phyloP scores from a whole-genome alignment of 2,113 vertebrate genomes.

The Arizona elegans region DNA sequence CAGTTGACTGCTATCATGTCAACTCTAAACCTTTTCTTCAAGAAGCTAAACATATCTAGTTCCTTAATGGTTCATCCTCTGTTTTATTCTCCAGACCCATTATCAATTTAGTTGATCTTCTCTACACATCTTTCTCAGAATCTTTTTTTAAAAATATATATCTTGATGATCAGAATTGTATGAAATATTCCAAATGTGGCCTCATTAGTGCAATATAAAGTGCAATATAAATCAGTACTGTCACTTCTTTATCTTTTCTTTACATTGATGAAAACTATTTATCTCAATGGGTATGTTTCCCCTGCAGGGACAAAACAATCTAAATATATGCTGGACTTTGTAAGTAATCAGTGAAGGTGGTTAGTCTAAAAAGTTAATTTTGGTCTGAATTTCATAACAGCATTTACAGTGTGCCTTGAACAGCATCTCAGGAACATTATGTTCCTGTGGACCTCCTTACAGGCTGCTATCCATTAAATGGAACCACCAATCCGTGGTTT shows the following conservation, averaged over 20 bases:
- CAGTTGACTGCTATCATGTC: not conserved
- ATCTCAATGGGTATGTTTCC: not conserved
- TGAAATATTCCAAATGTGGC: not conserved
- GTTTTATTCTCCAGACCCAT: not conserved
- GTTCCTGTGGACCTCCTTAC: not conserved
- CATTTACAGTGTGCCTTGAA: not conserved
- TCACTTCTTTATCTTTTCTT: not conserved
- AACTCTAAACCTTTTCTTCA: not conserved
- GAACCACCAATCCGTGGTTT: not conserved
- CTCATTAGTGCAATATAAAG: not conserved
- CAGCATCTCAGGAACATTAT: not conserved
- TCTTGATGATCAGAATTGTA: not conserved
- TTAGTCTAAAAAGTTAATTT: not conserved
- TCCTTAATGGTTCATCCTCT: not conserved
- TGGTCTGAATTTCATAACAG: not conserved
- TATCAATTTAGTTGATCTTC: not conserved
- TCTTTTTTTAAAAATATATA: not conserved
- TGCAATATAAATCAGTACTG: not conserved
- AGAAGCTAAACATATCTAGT: not conserved
- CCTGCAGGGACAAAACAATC: not conserved
- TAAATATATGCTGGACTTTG: not conserved
- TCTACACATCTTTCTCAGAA: not conserved
- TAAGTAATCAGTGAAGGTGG: not conserved
- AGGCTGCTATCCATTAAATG: not conserved
- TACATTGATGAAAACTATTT: not conserved